Evolutionary conservation across 1,140 invertebrate species (phyloP).

Genomic region (Phymastichus coffea): DNA sequence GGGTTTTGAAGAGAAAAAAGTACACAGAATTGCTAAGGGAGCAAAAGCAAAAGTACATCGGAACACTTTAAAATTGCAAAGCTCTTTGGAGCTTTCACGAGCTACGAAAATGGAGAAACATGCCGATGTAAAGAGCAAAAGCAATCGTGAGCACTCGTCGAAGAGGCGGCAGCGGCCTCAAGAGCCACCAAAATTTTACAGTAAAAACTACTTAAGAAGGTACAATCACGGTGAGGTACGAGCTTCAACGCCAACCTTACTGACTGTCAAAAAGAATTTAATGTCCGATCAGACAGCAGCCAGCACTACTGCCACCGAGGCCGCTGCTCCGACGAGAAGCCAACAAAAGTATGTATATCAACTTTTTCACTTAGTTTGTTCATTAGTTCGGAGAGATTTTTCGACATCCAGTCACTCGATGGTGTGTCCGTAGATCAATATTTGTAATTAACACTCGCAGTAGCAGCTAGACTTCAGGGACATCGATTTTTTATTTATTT

Average conservation of each 20-base stretch:
- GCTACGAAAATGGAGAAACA: slow-evolving; percentile 8
- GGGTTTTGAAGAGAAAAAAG: no score
- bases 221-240: slow-evolving; percentile 16
- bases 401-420: no score
- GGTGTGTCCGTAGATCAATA: no score
- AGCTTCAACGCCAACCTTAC: no score
- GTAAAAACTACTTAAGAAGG: slow-evolving; percentile 18
- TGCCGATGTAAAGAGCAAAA: neutral
- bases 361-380: slow-evolving; percentile 25
- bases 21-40: no score
- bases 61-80: no score
- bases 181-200: slow-evolving; percentile 23
- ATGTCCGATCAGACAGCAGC: neutral
- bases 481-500: neutral
- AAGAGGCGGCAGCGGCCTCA: neutral
- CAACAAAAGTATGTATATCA: slow-evolving; percentile 20
- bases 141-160: neutral
- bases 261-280: neutral
- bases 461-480: neutral
- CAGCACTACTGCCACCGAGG: neutral
- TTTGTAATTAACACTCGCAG: neutral
- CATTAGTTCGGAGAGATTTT: no score
- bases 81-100: no score
- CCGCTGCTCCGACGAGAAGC: neutral
- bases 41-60: no score